Percentiles rank a stretch among this genome's conserved stretches.
Evolutionary conservation across 2,113 vertebrate species (phyloP).

Genomic region (Nanorana parkeri): DNA sequence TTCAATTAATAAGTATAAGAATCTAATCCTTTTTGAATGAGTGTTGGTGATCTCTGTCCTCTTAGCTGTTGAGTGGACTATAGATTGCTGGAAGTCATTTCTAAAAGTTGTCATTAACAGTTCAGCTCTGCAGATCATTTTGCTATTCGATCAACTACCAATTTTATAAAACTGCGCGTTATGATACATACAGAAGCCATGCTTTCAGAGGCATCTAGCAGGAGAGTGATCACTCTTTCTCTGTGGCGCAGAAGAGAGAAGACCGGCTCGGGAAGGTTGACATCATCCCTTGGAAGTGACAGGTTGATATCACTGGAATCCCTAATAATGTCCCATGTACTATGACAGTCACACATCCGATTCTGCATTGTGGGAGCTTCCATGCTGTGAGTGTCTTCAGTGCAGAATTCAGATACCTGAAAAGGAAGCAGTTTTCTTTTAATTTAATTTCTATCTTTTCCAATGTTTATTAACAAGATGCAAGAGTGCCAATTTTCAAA

Average conservation of each 20-base stretch:
- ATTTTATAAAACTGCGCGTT: rapidly evolving
- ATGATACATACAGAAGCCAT: conserved; percentile 62
- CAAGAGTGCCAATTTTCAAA: no score
- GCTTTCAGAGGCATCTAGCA: conserved; percentile 75
- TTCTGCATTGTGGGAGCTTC: conserved; percentile 77
- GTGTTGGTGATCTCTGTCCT: no score
- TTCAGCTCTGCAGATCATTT: no score
- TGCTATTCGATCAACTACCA: no score
- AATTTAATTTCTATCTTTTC: no score
- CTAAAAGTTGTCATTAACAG: no score
- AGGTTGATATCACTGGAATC: conserved; percentile 66
- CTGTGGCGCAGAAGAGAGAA: conserved; percentile 65
- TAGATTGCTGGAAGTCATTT: no score
- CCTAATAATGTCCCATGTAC: conserved; percentile 70
- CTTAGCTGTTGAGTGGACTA: no score
- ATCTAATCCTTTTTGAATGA: no score
- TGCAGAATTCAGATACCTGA: conserved; percentile 72
- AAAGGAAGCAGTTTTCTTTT: background rate
- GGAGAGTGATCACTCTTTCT: conserved; percentile 64
- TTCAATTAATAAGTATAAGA: no score
- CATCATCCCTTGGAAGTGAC: conserved; percentile 24
- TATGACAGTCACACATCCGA: conserved; percentile 68
- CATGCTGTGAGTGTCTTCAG: conserved; percentile 64
- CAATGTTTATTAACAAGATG: no score
- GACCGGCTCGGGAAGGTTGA: conserved; percentile 28